Evolutionary conservation across 2,888 invertebrate species (phyloP).

Genomic region (Micoletzkya japonica): DNA sequence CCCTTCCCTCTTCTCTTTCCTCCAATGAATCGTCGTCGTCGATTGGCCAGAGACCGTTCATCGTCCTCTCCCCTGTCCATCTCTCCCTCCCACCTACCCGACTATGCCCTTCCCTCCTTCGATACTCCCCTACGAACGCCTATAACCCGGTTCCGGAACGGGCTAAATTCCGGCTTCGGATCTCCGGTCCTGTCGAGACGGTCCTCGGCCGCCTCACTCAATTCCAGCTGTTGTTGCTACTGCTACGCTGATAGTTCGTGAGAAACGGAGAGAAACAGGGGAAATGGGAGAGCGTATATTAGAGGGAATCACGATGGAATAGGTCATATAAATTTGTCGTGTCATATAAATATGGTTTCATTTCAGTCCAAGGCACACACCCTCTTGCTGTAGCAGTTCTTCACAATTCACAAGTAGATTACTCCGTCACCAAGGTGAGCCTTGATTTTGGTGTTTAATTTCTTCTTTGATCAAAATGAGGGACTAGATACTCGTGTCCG

Average conservation of each 20-base stretch:
- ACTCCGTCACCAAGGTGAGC: slow-evolving; percentile 25
- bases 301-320: background rate
- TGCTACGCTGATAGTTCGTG: background rate
- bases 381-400: slow-evolving; percentile 19
- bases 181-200: slow-evolving; percentile 10
- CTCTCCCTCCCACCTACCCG: slow-evolving; percentile 3
- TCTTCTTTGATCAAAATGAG: too few species aligned
- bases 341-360: background rate
- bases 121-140: background rate
- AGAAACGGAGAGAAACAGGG: background rate
- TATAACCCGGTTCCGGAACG: slow-evolving; percentile 1
- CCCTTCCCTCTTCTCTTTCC: slow-evolving; percentile 4
- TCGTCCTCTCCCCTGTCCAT: background rate
- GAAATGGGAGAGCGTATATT: too few species aligned
- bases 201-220: slow-evolving; percentile 4
- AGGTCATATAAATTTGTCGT: background rate
- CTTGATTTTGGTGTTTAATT: background rate
- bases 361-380: slow-evolving; percentile 26
- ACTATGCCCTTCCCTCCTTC: background rate
- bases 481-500: background rate
- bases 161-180: background rate
- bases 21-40: slow-evolving; percentile 8
- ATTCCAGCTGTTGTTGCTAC: slow-evolving; percentile 9
- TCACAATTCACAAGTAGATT: slow-evolving; percentile 9
- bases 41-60: background rate